Percentiles rank a stretch among this genome's conserved stretches.
Evolutionary conservation across 2,113 vertebrate species (phyloP).

Genomic region (Noturus placidus): DNA sequence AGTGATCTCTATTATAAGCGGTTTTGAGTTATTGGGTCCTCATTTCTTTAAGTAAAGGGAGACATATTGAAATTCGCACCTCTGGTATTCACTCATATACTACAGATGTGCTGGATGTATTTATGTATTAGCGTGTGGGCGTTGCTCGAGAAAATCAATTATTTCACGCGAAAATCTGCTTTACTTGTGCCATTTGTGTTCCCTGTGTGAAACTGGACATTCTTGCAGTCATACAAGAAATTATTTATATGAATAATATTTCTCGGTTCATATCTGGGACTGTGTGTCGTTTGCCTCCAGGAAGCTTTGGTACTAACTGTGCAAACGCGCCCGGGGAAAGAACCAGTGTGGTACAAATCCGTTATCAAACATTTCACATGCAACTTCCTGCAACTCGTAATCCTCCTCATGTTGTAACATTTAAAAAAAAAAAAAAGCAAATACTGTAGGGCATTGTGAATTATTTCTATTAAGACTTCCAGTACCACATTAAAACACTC

Average conservation of each 20-base stretch:
- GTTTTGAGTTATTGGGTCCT: background rate
- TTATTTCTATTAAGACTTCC: constrained; percentile 37
- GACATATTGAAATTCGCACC: background rate
- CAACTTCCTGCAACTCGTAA: constrained; percentile 36
- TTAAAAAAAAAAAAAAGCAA: background rate
- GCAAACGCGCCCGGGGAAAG: constrained; percentile 4
- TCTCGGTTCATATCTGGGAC: background rate
- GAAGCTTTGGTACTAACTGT: constrained; percentile 7
- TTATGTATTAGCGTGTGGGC: background rate
- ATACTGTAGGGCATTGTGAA: constrained; percentile 20
- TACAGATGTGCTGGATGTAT: background rate
- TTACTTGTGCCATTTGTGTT: background rate
- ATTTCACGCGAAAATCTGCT: background rate
- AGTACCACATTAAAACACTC: constrained; percentile 39
- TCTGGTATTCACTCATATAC: background rate
- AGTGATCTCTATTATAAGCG: background rate
- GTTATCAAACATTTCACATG: constrained; percentile 36
- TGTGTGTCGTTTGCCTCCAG: background rate
- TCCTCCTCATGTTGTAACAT: constrained; percentile 39
- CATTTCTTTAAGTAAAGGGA: background rate
- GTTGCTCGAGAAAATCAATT: background rate
- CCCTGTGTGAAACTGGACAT: background rate
- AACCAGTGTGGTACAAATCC: constrained; percentile 17
- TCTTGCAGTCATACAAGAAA: background rate
- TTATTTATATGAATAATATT: background rate